Base-by-base conservation (phyloP, 2,888 invertebrate species). In the Hyles lineata region DNA sequence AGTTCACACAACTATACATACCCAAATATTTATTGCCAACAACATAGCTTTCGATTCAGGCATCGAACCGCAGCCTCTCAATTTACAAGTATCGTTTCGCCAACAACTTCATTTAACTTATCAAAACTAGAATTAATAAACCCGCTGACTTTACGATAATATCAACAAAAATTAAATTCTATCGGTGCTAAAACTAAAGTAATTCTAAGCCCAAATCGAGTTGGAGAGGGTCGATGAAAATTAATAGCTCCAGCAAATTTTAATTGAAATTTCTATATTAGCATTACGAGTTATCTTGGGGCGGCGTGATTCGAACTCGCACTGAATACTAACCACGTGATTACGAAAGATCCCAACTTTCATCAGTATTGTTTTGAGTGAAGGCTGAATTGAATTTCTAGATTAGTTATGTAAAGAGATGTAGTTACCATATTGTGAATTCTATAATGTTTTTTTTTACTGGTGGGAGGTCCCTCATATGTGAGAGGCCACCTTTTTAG, bases 171-270 rank as follows among this genome's bases (percentile, higher is more conserved):
- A 81, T 80, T 77, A 70, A 83, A 82, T 84, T 79, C 72, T 74
- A 74, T 77, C 63, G 79, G 62, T 59, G 59, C 70, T 72, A 73
- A 15, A 61, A 55, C 62, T n/a, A 58, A 72, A 59, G 59, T 73
- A 55, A 70, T 77, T 76, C 76, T 76, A 77, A 70, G 72, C 72
- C 70, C 67, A 70, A 78, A 79, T 79, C 78, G 78, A 79, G 77
- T 73, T 71, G 67, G 71, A n/a, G 73, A 75, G 67, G 72, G 70
- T 75, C 76, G 67, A 50, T 58, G 70, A 32, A 74, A 74, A 82
- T 81, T 78, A 80, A 82, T 81, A 78, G 77, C 75, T 77, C 78
- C 77, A 70, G 73, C 70, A 75, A 79, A 79, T 77, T 78, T 63
- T 77, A 77, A 75, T 76, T 78, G 71, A 75, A 80, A 79, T 79